Evolutionary conservation across 1,140 invertebrate genomes (phyloP).

Genomic region (Hyles euphorbiae): DNA sequence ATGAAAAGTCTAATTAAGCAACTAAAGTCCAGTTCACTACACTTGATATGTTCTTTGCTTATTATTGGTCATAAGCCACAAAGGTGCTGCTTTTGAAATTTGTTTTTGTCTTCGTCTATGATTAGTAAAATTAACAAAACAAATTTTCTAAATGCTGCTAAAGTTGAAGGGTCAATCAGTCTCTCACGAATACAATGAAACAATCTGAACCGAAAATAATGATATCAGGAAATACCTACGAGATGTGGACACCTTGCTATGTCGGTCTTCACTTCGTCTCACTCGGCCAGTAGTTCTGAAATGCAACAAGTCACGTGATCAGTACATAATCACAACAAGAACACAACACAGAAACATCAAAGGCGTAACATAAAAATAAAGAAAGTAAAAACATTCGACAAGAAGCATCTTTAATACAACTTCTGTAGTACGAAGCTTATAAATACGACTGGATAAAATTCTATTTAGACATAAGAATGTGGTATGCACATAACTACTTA

Average conservation of each 20-base stretch:
- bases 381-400: no score
- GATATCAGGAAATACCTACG: slow-evolving; percentile 21
- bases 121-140: slow-evolving; percentile 48
- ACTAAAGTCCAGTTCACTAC: slow-evolving; percentile 42
- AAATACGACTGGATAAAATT: no score
- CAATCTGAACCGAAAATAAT: slow-evolving; percentile 53
- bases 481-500: no score
- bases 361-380: no score
- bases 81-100: slow-evolving; percentile 23
- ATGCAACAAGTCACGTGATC: slow-evolving; percentile 15
- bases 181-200: slow-evolving; percentile 65
- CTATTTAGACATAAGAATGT: no score
- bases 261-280: slow-evolving; percentile 17
- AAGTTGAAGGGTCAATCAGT: slow-evolving; percentile 64
- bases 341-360: no score
- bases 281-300: slow-evolving; percentile 56
- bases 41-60: slow-evolving; percentile 66
- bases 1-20: slow-evolving; percentile 32
- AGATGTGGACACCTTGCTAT: no score
- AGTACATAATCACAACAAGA: background rate
- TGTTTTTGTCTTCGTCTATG: slow-evolving; percentile 22
- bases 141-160: slow-evolving; percentile 70
- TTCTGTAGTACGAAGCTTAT: no score
- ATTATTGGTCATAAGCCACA: slow-evolving; percentile 46
- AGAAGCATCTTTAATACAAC: no score